Conservation (phyloP, 92 coral and sea anemone genomes). For the Porites cylindrica region DNA sequence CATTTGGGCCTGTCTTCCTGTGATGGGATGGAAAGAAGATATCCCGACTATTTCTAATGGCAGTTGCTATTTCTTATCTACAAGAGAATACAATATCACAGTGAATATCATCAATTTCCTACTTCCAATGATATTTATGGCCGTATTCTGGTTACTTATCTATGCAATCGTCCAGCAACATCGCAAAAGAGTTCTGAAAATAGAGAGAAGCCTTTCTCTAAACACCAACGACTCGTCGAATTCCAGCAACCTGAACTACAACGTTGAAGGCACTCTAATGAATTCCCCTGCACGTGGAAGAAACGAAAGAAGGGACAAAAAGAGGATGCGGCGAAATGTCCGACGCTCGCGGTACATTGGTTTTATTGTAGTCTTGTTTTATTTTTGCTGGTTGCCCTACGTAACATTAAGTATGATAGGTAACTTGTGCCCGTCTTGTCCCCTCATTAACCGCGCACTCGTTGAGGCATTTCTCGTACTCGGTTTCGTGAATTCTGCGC, state of each 20-base stretch:
- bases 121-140: slow-evolving; percentile 86
- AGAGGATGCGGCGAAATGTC: slow-evolving; percentile 70
- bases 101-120: slow-evolving; percentile 78
- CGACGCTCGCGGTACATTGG: slow-evolving; percentile 90
- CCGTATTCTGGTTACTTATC: slow-evolving; percentile 78
- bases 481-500: slow-evolving; percentile 87
- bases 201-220: slow-evolving; percentile 84
- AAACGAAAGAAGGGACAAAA: slow-evolving; percentile 56
- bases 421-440: slow-evolving; percentile 59
- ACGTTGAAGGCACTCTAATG: slow-evolving; percentile 52
- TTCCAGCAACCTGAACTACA: slow-evolving; percentile 46
- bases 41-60: not conserved
- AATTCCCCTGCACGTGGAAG: slow-evolving; percentile 21
- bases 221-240: slow-evolving; percentile 82
- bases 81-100: slow-evolving; percentile 50
- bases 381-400: slow-evolving; percentile 86
- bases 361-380: slow-evolving; percentile 81
- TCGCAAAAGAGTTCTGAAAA: slow-evolving; percentile 71
- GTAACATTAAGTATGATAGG: slow-evolving; percentile 60
- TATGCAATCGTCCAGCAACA: slow-evolving; percentile 79
- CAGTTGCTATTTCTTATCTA: slow-evolving; percentile 41
- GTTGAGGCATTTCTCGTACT: slow-evolving; percentile 39
- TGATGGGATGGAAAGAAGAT: slow-evolving; percentile 69
- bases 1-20: slow-evolving; percentile 72
- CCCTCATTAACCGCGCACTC: not conserved